Percentiles rank a stretch among this genome's conserved stretches.
Evolutionary conservation across 2,113 vertebrate species (phyloP).

Genomic region (Phyllostomus discolor): DNA sequence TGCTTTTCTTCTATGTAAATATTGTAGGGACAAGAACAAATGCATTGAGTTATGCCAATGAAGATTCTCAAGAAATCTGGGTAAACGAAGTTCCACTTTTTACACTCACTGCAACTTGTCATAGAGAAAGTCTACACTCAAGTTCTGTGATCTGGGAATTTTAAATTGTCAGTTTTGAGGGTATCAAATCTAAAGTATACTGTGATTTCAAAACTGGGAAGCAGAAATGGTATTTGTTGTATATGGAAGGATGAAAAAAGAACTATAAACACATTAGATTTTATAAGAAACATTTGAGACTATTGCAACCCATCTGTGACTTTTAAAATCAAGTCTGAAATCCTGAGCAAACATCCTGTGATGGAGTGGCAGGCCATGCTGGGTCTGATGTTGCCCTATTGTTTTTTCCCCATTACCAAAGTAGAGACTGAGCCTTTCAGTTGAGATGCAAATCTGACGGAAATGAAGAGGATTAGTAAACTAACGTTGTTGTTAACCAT

Average conservation of each 20-base stretch:
- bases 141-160: neutral
- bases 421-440: neutral
- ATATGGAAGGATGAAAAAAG: neutral
- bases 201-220: neutral
- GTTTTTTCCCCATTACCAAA: neutral
- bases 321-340: neutral
- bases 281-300: neutral
- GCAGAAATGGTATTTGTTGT: neutral
- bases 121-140: neutral
- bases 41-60: neutral
- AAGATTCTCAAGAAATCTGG: neutral
- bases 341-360: neutral
- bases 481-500: neutral
- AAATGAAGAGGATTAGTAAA: neutral
- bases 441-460: neutral
- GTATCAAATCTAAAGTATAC: neutral
- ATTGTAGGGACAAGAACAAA: neutral
- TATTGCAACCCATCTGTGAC: neutral
- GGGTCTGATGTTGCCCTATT: neutral
- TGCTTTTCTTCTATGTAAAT: neutral
- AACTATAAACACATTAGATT: neutral
- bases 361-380: neutral
- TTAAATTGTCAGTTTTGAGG: neutral
- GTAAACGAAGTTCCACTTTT: neutral
- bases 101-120: neutral